Percentiles rank a stretch among this genome's conserved stretches.
Conservation (phyloP, 2,113 vertebrate species). For the Hoplias malabaricus region DNA sequence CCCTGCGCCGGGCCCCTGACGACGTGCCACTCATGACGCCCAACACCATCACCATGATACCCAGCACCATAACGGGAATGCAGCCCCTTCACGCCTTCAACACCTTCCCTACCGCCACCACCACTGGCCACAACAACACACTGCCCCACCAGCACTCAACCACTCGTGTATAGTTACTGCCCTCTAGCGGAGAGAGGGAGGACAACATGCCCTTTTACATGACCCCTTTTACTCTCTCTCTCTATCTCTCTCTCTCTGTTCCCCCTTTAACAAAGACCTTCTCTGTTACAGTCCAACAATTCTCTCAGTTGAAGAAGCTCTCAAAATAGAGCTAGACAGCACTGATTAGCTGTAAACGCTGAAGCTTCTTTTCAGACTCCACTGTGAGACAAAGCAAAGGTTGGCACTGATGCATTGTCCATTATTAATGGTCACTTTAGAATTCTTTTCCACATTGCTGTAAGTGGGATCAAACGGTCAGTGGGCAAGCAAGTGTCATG, state of each 20-base stretch:
- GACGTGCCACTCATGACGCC: conserved; percentile 88
- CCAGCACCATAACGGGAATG: conserved; percentile 84
- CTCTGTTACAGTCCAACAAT: background rate
- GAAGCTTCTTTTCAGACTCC: conserved; percentile 21
- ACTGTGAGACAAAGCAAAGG: background rate
- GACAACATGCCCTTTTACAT: conserved; percentile 53
- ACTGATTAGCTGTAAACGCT: conserved; percentile 14
- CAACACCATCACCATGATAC: conserved; percentile 91
- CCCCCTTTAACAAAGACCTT: conserved; percentile 1
- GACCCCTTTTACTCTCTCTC: conserved; percentile 50
- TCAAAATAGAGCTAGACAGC: conserved; percentile 52
- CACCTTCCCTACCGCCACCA: conserved; percentile 78
- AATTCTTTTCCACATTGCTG: conserved; percentile 11
- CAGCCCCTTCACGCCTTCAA: conserved; percentile 88
- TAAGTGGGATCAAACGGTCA: background rate
- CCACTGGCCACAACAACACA: conserved; percentile 85
- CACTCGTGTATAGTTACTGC: conserved; percentile 85
- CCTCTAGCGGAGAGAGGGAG: conserved; percentile 54
- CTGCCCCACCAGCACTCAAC: conserved; percentile 91
- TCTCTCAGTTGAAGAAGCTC: conserved; percentile 32
- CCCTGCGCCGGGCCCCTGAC: conserved; percentile 86
- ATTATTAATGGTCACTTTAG: conserved; percentile 12
- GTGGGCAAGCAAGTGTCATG: background rate
- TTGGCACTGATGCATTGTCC: background rate
- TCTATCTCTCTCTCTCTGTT: conserved; percentile 56